A percentile compares a stretch with the other conserved stretches of the same genome.
Conservation (phyloP, 2,113 vertebrate genomes). For the Melanostigma gelatinosum region DNA sequence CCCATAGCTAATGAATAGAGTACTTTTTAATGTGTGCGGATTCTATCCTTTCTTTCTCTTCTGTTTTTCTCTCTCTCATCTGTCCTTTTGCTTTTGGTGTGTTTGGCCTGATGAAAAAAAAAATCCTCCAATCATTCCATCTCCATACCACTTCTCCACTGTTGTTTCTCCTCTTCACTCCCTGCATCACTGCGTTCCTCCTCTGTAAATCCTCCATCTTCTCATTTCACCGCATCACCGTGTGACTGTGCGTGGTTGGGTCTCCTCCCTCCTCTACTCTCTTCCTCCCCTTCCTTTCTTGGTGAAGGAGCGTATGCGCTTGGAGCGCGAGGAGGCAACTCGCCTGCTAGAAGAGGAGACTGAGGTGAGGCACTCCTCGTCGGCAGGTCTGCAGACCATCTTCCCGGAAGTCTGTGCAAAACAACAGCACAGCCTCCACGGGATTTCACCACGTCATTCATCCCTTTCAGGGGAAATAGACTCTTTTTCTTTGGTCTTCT, state of each 20-base stretch:
- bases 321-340: constrained; percentile 90
- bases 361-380: constrained; percentile 86
- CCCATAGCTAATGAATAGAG: constrained; percentile 66
- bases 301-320: constrained; percentile 90
- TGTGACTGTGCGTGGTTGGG: constrained; percentile 68
- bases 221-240: constrained; percentile 53
- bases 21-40: constrained; percentile 81
- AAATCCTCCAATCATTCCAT: constrained; percentile 63
- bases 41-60: constrained; percentile 77
- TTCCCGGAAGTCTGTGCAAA: constrained; percentile 27
- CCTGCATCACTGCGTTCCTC: constrained; percentile 27
- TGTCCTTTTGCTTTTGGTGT: constrained; percentile 52
- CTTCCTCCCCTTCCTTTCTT: constrained; percentile 65
- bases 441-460: background rate
- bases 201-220: constrained; percentile 14
- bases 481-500: background rate
- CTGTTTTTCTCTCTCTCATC: constrained; percentile 39
- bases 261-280: constrained; percentile 49
- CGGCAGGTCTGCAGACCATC: constrained; percentile 42
- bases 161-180: constrained; percentile 4
- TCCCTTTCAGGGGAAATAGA: background rate
- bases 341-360: constrained; percentile 89
- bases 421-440: constrained; percentile 5
- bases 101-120: constrained; percentile 62
- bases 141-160: constrained; percentile 38